Base-by-base conservation (phyloP, 2,113 vertebrate species). In the Mungos mungo region DNA sequence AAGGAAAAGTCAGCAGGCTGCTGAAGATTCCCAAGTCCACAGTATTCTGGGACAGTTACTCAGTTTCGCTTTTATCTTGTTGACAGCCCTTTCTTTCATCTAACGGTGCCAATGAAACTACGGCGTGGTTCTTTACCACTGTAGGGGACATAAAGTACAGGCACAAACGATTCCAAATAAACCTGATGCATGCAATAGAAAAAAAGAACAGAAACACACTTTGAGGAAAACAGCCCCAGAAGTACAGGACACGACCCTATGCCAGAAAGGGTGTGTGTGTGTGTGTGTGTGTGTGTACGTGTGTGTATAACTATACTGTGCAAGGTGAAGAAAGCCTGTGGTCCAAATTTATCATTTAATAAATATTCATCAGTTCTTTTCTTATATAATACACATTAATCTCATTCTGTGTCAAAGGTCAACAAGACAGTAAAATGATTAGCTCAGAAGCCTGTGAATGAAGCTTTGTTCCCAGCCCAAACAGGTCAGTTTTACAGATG, bases 371-470 rank as follows among this genome's bases (percentile, higher is more conserved):
- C 97, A 91, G 57, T 95, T 94, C 66, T 92, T 95, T 96, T 84
- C 87, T 76, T 93, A 69, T 65, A 63, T 77, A 88, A 87, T 57
- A 95, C 89, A 97, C 65, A 96, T 79, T 29, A 88, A 88, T 82
- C 68, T 97, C 93, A 88, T 45, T 93, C 13, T 91, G 86, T 95
- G 54, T 94, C 97, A 52, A 95, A 74, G 16, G 19, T 85, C 93
- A 97, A 95, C 45, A 95, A 94, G 97, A 94, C 31, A 85, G 66
- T 35, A 93, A 96, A 93, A 94, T 92, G 91, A 97, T 92, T 84
- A 97, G 96, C 95, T 97, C 47, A 97, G 97, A 98, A 97, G 97
- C 76, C 52, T 96, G 96, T 1, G 35, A 95, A 91, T 88, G 54
- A 87, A 93, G 35, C 31, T 68, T 2, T 31, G 14, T 72, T 90